These are phyloP conservation scores for Bubalus kerabau DNA, from an alignment of 2,113 vertebrate genomes.

Conservation along the genomic window DNA sequence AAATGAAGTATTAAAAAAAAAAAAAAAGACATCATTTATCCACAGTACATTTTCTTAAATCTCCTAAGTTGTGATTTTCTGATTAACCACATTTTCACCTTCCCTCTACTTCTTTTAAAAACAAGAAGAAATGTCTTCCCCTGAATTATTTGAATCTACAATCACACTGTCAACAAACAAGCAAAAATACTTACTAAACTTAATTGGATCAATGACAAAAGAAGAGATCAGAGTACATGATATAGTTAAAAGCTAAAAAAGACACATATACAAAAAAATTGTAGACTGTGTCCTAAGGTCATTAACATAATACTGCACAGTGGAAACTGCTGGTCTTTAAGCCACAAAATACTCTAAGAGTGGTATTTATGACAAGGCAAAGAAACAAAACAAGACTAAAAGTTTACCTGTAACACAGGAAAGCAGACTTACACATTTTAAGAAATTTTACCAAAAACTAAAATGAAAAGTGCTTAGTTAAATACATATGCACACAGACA, in stretches of 20 bases:
- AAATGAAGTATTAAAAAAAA: neutral
- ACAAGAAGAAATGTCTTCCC: neutral
- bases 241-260: neutral
- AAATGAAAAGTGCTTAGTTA: conserved; percentile 19
- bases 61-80: neutral
- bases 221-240: neutral
- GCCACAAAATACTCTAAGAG: neutral
- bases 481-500: neutral
- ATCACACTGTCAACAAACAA: conserved; percentile 20
- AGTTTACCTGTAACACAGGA: neutral
- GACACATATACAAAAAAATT: neutral
- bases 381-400: neutral
- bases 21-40: neutral
- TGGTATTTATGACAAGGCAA: neutral
- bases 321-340: neutral
- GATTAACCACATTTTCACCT: neutral
- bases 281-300: neutral
- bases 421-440: neutral
- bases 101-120: conserved; percentile 18
- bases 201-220: neutral
- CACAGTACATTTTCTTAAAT: neutral
- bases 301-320: neutral
- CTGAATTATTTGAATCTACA: neutral
- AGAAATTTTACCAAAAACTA: conserved; percentile 35
- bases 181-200: conserved; percentile 12